Evolutionary conservation across 2,888 invertebrate genomes (phyloP).

Genomic region (Phortica okadai): DNA sequence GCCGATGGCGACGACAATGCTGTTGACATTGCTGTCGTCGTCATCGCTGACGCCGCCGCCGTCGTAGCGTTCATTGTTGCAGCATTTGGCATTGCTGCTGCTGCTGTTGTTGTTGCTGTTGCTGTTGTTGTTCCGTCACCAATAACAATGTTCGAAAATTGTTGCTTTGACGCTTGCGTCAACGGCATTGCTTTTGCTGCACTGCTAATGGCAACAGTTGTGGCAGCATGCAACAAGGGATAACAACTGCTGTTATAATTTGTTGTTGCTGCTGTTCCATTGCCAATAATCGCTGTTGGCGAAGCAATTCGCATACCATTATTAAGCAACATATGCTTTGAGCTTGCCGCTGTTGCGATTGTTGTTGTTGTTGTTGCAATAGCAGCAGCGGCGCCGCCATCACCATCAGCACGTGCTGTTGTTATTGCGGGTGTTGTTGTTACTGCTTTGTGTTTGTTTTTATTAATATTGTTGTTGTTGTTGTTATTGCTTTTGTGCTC

Average conservation of each 20-base stretch:
- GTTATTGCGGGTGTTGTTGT: background rate
- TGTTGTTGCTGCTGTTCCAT: constrained; percentile 43
- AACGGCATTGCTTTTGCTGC: background rate
- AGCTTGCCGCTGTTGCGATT: background rate
- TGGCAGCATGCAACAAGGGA: background rate
- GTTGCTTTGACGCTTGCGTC: no score
- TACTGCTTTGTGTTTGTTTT: background rate
- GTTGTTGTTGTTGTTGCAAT: background rate
- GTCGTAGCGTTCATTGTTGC: no score
- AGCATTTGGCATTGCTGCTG: no score
- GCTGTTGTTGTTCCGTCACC: no score
- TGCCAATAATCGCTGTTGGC: constrained; percentile 48
- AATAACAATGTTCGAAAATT: no score
- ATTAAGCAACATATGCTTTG: constrained; percentile 33
- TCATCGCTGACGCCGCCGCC: background rate
- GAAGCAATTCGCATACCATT: constrained; percentile 56
- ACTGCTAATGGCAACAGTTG: background rate
- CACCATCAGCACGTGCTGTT: background rate
- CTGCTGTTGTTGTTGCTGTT: no score
- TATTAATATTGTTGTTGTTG: constrained; percentile 6
- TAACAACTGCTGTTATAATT: background rate
- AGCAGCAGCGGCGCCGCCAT: background rate
- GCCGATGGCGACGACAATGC: constrained; percentile 2
- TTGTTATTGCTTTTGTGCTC: background rate
- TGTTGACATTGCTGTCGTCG: background rate